Conservation (phyloP, 2,113 vertebrate species). For the Lophotis ruficrista region DNA sequence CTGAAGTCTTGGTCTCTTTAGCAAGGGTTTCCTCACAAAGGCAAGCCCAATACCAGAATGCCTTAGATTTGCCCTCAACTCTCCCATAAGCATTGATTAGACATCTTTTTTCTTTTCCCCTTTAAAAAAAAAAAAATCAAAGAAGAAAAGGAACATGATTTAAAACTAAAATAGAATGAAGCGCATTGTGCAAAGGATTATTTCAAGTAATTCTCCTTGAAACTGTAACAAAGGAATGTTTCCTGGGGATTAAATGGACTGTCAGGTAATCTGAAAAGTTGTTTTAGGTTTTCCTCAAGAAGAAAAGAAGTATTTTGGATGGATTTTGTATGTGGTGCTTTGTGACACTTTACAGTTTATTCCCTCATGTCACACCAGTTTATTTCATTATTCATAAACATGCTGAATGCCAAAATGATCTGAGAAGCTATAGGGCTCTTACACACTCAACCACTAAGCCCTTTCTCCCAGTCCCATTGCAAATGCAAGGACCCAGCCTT, state of each 20-base stretch:
- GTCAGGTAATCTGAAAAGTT: conserved; percentile 87
- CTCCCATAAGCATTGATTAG: conserved; percentile 79
- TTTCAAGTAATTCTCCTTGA: conserved; percentile 88
- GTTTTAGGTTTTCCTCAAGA: conserved; percentile 80
- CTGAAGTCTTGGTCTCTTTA: conserved; percentile 62
- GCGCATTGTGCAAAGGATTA: conserved; percentile 83
- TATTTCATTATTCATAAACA: conserved; percentile 80
- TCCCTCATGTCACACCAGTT: conserved; percentile 75
- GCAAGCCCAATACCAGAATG: conserved; percentile 71
- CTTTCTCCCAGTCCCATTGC: not conserved
- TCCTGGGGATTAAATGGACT: conserved; percentile 87
- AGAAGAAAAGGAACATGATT: conserved; percentile 79
- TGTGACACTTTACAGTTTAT: conserved; percentile 81
- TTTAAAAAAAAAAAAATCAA: conserved; percentile 66
- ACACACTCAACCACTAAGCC: conserved; percentile 63
- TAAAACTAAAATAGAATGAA: conserved; percentile 84
- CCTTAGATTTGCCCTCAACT: conserved; percentile 69
- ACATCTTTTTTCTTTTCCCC: conserved; percentile 44
- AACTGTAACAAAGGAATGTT: conserved; percentile 85
- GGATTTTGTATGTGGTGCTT: conserved; percentile 79
- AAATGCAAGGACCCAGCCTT: not conserved
- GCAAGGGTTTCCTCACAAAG: conserved; percentile 71
- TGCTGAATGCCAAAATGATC: conserved; percentile 69
- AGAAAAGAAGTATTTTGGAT: conserved; percentile 80
- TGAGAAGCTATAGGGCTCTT: conserved; percentile 58